A percentile compares a stretch with the other conserved stretches of the same genome.
Conservation (phyloP, 2,888 invertebrate species). For the Drosophila suboccidentalis region DNA sequence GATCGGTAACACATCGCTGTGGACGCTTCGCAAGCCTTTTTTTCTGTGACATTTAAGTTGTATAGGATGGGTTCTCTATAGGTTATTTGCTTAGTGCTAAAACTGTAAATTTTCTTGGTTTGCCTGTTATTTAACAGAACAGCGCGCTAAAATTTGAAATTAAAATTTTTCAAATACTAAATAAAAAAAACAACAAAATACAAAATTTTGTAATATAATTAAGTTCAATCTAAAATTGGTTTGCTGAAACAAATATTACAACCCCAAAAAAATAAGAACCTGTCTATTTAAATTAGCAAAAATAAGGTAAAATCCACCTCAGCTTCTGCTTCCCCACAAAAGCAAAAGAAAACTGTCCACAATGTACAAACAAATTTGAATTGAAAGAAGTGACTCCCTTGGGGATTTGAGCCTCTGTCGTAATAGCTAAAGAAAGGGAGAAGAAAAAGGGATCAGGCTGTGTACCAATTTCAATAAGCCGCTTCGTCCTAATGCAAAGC, state of each 20-base stretch:
- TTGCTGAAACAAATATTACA: background rate
- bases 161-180: too few species aligned
- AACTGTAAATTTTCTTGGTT: too few species aligned
- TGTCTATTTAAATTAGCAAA: constrained; percentile 49
- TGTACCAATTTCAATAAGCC: constrained; percentile 74
- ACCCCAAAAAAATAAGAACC: background rate
- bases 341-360: constrained; percentile 44
- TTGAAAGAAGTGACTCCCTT: constrained; percentile 79
- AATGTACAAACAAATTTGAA: constrained; percentile 71
- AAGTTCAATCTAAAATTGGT: too few species aligned
- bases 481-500: constrained; percentile 62
- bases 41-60: too few species aligned
- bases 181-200: too few species aligned
- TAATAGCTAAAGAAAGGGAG: constrained; percentile 27
- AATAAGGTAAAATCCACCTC: constrained; percentile 32
- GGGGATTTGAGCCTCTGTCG: constrained; percentile 46
- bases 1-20: too few species aligned
- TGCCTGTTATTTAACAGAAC: too few species aligned
- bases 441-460: constrained; percentile 63
- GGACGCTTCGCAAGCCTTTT: too few species aligned
- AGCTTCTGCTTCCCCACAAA: constrained; percentile 9
- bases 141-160: too few species aligned
- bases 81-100: too few species aligned
- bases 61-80: too few species aligned
- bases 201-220: too few species aligned